phyloP scores from a whole-genome alignment of 2,888 invertebrate species.

The Caenorhabditis macrosperma region DNA sequence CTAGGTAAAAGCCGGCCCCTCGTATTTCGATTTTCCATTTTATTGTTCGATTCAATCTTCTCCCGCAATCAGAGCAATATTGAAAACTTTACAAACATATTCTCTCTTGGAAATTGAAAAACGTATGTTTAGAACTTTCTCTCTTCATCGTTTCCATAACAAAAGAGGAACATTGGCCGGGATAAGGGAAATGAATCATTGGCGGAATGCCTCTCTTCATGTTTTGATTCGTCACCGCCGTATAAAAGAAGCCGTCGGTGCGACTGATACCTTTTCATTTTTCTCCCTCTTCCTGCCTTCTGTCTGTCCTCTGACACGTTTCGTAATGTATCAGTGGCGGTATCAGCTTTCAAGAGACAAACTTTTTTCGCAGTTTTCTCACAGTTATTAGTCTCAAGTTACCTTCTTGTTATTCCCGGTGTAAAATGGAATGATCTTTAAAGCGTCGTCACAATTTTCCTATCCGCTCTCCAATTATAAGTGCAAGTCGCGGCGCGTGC shows the following conservation, averaged over 20 bases:
- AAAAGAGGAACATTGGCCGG: background rate
- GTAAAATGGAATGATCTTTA: too few species aligned
- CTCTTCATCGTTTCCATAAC: background rate
- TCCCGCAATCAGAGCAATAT: background rate
- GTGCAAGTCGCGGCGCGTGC: background rate
- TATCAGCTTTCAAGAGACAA: constrained; percentile 1
- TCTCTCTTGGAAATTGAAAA: background rate
- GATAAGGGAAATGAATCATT: constrained; percentile 5
- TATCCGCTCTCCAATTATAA: background rate
- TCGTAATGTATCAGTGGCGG: too few species aligned
- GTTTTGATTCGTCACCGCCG: constrained; percentile 28
- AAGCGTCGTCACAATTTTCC: too few species aligned
- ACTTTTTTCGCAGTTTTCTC: background rate
- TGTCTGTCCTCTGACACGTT: background rate
- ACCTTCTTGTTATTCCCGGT: too few species aligned
- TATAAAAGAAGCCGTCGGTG: constrained; percentile 24
- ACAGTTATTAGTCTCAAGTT: background rate
- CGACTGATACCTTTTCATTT: constrained; percentile 20
- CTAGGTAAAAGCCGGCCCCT: background rate
- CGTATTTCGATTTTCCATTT: background rate
- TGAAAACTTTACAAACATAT: too few species aligned
- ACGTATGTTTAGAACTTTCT: background rate
- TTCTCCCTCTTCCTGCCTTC: background rate
- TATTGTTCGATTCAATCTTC: background rate
- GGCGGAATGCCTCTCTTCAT: background rate